These are phyloP conservation scores for Trigoniulus corallinus DNA, from an alignment of 1,140 invertebrate genomes.

Conservation along the genomic window DNA sequence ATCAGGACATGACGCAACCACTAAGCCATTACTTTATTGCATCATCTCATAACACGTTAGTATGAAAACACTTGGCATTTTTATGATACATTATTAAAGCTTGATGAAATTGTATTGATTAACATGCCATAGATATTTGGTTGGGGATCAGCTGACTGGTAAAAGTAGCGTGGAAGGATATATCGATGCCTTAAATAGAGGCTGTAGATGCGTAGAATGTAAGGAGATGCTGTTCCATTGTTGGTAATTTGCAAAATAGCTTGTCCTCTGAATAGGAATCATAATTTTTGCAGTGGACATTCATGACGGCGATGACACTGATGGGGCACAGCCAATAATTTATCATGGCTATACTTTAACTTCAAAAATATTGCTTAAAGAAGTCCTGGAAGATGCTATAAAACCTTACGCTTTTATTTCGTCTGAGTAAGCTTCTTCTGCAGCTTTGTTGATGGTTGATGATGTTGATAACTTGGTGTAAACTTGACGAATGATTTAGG, in stretches of 20 bases:
- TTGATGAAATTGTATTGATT: no score
- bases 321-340: constrained; percentile 33
- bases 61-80: constrained; percentile 4
- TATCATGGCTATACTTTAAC: constrained; percentile 40
- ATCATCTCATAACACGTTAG: constrained; percentile 45
- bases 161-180: constrained; percentile 38
- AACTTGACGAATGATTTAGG: constrained; percentile 16
- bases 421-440: constrained; percentile 21
- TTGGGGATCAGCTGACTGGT: constrained; percentile 37
- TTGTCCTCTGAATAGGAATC: no score
- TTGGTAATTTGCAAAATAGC: no score
- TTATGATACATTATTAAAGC: not conserved
- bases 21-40: constrained; percentile 45
- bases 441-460: not conserved
- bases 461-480: not conserved
- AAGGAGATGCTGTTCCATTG: no score
- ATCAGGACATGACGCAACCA: constrained; percentile 43
- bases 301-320: constrained; percentile 42
- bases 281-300: constrained; percentile 36
- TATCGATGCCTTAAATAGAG: constrained; percentile 29
- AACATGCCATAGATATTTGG: constrained; percentile 27
- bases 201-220: constrained; percentile 34
- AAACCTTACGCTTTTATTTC: constrained; percentile 25
- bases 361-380: constrained; percentile 34
- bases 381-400: constrained; percentile 34